Evolutionary conservation across 1,140 invertebrate genomes (phyloP).

Genomic region (Ptiloglossa arizonensis): DNA sequence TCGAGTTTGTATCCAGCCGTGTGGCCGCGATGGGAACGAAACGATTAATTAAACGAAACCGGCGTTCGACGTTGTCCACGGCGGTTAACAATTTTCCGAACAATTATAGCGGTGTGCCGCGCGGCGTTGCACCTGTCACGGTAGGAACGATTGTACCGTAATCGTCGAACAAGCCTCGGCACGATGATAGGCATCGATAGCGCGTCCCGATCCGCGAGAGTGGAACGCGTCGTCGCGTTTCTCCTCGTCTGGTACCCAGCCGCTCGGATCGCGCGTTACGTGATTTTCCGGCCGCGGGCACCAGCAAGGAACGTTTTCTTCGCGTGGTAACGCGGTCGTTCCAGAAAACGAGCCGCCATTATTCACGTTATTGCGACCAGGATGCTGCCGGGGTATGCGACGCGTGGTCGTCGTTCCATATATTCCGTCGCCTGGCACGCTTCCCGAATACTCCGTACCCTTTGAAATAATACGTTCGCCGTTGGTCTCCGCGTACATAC

Average conservation of each 20-base stretch:
- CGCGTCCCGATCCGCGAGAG: conserved; percentile 25
- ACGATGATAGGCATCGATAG: conserved; percentile 35
- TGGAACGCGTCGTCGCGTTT: too few species aligned
- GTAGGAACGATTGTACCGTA: not conserved
- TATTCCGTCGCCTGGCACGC: conserved; percentile 19
- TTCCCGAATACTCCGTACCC: conserved; percentile 39
- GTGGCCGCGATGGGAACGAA: too few species aligned
- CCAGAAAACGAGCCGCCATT: conserved; percentile 68
- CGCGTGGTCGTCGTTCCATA: conserved; percentile 33
- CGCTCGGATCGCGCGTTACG: conserved; percentile 51
- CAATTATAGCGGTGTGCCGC: conserved; percentile 6
- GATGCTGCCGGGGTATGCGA: conserved; percentile 22
- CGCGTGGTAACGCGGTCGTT: conserved; percentile 16
- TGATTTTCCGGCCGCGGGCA: conserved; percentile 44
- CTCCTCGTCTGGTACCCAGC: conserved; percentile 45
- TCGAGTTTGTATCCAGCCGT: too few species aligned
- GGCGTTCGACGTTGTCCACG: too few species aligned
- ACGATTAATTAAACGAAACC: too few species aligned
- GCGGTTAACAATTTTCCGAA: not conserved
- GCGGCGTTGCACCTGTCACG: conserved; percentile 6
- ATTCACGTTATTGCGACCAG: conserved; percentile 58
- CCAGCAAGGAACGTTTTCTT: conserved; percentile 11
- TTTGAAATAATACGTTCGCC: conserved; percentile 39
- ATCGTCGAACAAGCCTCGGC: not conserved
- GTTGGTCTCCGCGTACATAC: too few species aligned